Evolutionary conservation across 2,113 vertebrate species (phyloP).

Genomic region (Mormoops blainvillei): DNA sequence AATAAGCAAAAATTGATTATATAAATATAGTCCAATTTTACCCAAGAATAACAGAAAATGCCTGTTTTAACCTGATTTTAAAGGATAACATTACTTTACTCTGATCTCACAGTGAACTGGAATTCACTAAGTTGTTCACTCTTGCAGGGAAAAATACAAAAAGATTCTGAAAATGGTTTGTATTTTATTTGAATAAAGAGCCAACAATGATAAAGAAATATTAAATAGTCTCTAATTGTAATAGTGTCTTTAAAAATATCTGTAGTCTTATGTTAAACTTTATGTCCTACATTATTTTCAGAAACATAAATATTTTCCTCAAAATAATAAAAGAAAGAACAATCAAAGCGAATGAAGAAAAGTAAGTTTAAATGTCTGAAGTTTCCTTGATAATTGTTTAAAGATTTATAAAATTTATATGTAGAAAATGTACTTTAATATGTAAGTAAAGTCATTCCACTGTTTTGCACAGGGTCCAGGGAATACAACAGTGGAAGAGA

Average conservation of each 20-base stretch:
- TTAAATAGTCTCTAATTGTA: not conserved
- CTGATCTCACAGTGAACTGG: not conserved
- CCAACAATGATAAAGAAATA: not conserved
- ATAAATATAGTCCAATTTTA: not conserved
- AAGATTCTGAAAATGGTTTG: not conserved
- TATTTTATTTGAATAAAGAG: not conserved
- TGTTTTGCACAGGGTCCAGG: not conserved
- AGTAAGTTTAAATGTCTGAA: not conserved
- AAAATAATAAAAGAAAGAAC: not conserved
- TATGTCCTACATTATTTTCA: not conserved
- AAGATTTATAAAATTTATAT: not conserved
- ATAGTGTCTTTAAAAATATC: not conserved
- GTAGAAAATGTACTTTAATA: not conserved
- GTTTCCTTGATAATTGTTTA: slow-evolving; percentile 11
- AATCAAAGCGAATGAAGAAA: not conserved
- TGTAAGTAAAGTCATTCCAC: not conserved
- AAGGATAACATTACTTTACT: not conserved
- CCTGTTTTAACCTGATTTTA: slow-evolving; percentile 10
- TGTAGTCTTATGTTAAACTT: not conserved
- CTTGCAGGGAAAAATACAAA: not conserved
- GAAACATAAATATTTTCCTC: not conserved
- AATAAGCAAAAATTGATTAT: slow-evolving; percentile 12
- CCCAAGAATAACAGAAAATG: not conserved
- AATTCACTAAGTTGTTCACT: not conserved
- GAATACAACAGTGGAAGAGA: not conserved